Evolutionary conservation across 92 coral and sea anemone species (phyloP).

Genomic region (Palythoa grandiflora): DNA sequence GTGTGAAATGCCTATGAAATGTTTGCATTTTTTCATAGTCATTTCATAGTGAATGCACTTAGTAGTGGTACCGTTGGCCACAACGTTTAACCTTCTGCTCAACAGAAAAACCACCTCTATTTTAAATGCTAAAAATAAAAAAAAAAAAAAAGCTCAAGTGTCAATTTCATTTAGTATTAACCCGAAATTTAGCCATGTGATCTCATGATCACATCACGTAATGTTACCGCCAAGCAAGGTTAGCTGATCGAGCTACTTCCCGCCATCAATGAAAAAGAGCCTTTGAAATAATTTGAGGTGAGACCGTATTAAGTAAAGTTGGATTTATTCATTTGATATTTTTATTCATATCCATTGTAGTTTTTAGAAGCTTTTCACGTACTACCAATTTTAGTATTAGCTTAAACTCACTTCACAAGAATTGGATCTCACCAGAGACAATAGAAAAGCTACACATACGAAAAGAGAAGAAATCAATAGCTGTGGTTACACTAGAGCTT

Average conservation of each 20-base stretch:
- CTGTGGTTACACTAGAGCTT: too few species aligned
- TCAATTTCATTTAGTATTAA: constrained; percentile 14
- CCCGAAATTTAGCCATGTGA: constrained; percentile 20
- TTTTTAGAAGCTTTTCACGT: not conserved
- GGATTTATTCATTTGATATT: constrained; percentile 4
- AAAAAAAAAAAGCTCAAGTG: not conserved
- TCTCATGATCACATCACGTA: not conserved
- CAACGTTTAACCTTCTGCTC: constrained; percentile 13
- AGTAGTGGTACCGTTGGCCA: not conserved
- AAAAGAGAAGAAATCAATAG: too few species aligned
- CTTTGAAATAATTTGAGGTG: not conserved
- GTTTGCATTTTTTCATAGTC: constrained; percentile 15
- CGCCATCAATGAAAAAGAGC: constrained; percentile 9
- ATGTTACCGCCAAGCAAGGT: not conserved
- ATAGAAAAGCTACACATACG: too few species aligned
- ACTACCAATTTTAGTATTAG: not conserved
- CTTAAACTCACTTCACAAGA: too few species aligned
- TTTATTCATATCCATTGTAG: not conserved
- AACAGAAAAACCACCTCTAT: constrained; percentile 23
- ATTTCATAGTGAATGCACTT: constrained; percentile 5
- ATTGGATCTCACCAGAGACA: too few species aligned
- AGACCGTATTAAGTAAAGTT: not conserved
- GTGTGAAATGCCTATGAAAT: constrained; percentile 5
- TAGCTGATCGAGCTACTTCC: not conserved
- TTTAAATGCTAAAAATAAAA: constrained; percentile 11